Evolutionary conservation across 1,140 invertebrate genomes (phyloP), one percentile per base, ranked within the genome.

Genomic region (Anadara kagoshimensis): DNA sequence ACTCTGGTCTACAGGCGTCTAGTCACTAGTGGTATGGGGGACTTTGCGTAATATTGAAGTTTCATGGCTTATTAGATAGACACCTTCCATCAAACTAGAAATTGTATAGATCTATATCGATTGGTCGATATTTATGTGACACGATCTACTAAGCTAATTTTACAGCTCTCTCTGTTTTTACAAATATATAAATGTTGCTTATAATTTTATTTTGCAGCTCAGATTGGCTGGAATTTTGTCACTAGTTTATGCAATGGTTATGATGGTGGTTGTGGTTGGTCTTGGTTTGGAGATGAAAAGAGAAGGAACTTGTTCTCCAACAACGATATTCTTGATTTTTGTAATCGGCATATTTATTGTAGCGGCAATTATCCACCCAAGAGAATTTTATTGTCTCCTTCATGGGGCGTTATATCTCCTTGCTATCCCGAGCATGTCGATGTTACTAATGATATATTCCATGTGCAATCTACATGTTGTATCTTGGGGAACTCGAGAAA

Each of bases 341-440:
- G 57, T 89, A 8, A 67, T 84, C 11, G 81, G 79, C 7, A 81
- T 80, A 47, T 91, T 95, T 64, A 86, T 95, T 3, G 85, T 94
- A 29, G 92, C 94, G 1, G 94, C 93, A 0, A 82, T 95, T 0
- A 79, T 98, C 24, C 96, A 98, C 91, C 96, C 96, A 0, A 93
- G 85, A 83, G 96, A 97, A 88, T 92, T 94, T 63, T 86, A 76
- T 14, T 96, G 95, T 81, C 85, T 98, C 5, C 85, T 93, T 12
- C 94, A 93, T 72, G 93, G 95, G 20, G 85, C 95, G 5, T 92
- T 98, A 20, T 98, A 98, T 86, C 97, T 96, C 85, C 92, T 98
- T n/a, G 95, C 95, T 11, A 94, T 98, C 56, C 97, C 97, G 0
- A 95, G 95, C 74, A 97, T 97, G 95, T 97, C 97, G 83, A 93